phyloP scores from a whole-genome alignment of 2,113 vertebrate species.

The Pygoscelis antarcticus region DNA sequence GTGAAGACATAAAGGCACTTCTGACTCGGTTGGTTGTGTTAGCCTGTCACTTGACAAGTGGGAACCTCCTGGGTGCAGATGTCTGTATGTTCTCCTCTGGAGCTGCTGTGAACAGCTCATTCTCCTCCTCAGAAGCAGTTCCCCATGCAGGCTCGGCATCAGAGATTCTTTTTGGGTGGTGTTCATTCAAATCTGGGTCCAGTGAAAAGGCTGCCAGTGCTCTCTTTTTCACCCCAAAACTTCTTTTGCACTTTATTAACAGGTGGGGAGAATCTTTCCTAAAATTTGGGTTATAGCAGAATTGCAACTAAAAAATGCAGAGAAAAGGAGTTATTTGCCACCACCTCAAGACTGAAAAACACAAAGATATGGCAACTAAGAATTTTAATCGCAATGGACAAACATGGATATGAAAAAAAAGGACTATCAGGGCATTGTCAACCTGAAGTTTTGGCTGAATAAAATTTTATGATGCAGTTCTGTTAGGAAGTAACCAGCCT shows the following conservation, averaged over 20 bases:
- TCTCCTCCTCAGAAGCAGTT: background rate
- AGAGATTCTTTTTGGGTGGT: background rate
- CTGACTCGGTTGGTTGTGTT: background rate
- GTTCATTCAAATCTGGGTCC: background rate
- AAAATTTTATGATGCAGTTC: background rate
- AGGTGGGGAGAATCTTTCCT: slow-evolving; percentile 1
- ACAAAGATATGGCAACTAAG: background rate
- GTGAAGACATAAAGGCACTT: background rate
- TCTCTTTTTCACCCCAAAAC: background rate
- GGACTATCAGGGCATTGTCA: background rate
- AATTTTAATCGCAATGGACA: background rate
- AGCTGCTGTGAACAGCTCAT: background rate
- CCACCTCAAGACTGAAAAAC: background rate
- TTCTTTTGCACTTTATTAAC: background rate
- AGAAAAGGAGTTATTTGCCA: background rate
- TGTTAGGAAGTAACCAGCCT: background rate
- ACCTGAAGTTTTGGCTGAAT: background rate
- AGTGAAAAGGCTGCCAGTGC: background rate
- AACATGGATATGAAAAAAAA: background rate
- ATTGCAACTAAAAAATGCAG: background rate
- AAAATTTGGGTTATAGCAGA: slow-evolving; percentile 19
- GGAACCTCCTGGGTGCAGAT: background rate
- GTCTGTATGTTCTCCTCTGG: background rate
- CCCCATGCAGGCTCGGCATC: too few relatives aligned
- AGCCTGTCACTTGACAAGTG: background rate